Percentiles rank a stretch among this genome's conserved stretches.
phyloP scores from a whole-genome alignment of 1,140 invertebrate genomes.

The Callitettix versicolor region DNA sequence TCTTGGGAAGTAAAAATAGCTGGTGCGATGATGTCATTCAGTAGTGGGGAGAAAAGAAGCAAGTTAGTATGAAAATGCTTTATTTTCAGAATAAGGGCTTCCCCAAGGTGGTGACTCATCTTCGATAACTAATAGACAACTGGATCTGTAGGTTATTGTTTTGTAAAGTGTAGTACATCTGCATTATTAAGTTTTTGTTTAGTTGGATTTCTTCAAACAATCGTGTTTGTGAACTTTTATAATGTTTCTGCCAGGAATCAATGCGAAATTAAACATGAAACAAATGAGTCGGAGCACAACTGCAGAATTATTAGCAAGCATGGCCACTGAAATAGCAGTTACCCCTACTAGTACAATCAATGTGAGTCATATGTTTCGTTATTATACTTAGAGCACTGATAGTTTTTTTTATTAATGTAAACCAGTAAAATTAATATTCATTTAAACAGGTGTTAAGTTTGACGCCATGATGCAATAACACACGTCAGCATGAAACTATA shows the following conservation, averaged over 20 bases:
- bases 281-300: slow-evolving; percentile 3
- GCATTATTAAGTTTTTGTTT: background rate
- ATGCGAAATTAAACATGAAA: background rate
- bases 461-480: slow-evolving; percentile 10
- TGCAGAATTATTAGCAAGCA: slow-evolving; percentile 7
- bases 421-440: no score
- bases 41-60: background rate
- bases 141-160: background rate
- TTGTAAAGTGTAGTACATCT: background rate
- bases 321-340: slow-evolving; percentile 6
- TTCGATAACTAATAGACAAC: slow-evolving; percentile 1
- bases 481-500: slow-evolving; percentile 4
- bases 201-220: background rate
- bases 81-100: slow-evolving; percentile 10
- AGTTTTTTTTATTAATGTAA: no score
- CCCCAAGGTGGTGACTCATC: slow-evolving; percentile 11
- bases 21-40: slow-evolving; percentile 8
- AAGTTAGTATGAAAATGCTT: background rate
- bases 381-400: no score
- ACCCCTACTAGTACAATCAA: slow-evolving; percentile 6
- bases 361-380: slow-evolving; percentile 6
- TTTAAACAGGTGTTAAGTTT: slow-evolving; percentile 4
- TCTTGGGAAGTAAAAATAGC: slow-evolving; percentile 14
- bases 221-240: background rate
- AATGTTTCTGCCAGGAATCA: slow-evolving; percentile 2